Evolutionary conservation across 1,140 invertebrate species (phyloP).

Genomic region (Aleiodes sp.): DNA sequence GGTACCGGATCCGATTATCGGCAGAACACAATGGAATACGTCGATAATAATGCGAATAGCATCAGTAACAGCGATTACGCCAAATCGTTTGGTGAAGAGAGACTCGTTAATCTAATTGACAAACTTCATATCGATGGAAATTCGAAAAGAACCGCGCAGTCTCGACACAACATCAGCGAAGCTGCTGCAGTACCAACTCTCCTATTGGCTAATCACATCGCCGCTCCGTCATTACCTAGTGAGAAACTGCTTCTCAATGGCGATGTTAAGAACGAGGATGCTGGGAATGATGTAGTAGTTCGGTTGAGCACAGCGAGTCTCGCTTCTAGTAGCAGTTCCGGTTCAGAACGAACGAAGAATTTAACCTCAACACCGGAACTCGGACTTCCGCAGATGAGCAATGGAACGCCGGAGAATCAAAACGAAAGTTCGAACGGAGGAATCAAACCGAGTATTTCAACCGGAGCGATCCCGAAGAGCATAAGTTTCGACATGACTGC

Average conservation of each 20-base stretch:
- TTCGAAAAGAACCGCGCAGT: conserved; percentile 37
- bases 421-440: conserved; percentile 38
- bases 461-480: conserved; percentile 89
- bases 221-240: conserved; percentile 40
- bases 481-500: conserved; percentile 92
- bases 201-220: conserved; percentile 54
- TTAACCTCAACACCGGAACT: conserved; percentile 38
- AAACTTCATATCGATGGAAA: conserved; percentile 55
- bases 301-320: conserved; percentile 64
- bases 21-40: conserved; percentile 61
- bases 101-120: conserved; percentile 52
- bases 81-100: conserved; percentile 49
- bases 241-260: conserved; percentile 51
- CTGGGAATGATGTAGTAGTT: conserved; percentile 48
- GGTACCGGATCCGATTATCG: conserved; percentile 58
- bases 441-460: conserved; percentile 71
- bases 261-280: conserved; percentile 53
- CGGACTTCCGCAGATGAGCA: not conserved
- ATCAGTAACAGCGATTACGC: conserved; percentile 45
- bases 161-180: conserved; percentile 40
- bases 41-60: conserved; percentile 66
- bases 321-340: conserved; percentile 66
- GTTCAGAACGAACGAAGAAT: conserved; percentile 53
- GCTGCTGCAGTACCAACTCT: conserved; percentile 47
- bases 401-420: not conserved